Base-by-base conservation (phyloP, 2,113 vertebrate genomes). In the Silurus glanis region DNA sequence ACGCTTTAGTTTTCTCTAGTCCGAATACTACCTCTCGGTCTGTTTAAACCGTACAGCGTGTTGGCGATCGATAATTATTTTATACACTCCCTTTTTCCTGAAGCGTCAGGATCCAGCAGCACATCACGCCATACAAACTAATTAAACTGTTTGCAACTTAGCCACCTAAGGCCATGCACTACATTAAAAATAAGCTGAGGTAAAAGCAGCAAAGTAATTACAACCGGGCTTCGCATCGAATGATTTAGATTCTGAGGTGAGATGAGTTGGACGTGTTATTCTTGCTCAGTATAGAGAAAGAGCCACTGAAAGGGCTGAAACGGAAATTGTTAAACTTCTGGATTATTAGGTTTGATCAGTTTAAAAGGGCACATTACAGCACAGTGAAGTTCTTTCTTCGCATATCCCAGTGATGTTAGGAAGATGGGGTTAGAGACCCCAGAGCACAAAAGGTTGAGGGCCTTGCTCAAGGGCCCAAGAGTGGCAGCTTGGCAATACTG, bases 61-160 rank as follows among this genome's bases (percentile, higher is more conserved):
- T 21, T 53, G n/a, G n/a, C 19, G 21, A 66, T 55, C n/a, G 45
- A 85, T 84, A 80, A 85, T 78, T 66, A 45, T 83, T 78, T 90
- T 86, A 75, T 83, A 78, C 83, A 55, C 66, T 47, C 14, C n/a
- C 37, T 37, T 37, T 56, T 55, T 78, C 37, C 55, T 67, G 37
- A 59, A 78, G 87, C 51, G 17, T 71, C 37, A 47, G 7, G 64
- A 25, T 12, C 37, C 64, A 51, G 23, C 69, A 58, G n/a, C 67
- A 51, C 75, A 75, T 25, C 79, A 61, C 82, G 45, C 81, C 53
- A 62, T 78, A 67, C 51, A 66, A 81, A 79, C 87, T 87, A 89
- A 89, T 88, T 88, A 87, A 89, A 85, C 87, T 88, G 78, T 75
- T 81, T 61, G 83, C 84, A 81, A 81, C 66, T 61, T 80, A 75